phyloP scores from a whole-genome alignment of 37 sponge, comb jelly and placozoan genomes.

The Haliclona indistincta region DNA sequence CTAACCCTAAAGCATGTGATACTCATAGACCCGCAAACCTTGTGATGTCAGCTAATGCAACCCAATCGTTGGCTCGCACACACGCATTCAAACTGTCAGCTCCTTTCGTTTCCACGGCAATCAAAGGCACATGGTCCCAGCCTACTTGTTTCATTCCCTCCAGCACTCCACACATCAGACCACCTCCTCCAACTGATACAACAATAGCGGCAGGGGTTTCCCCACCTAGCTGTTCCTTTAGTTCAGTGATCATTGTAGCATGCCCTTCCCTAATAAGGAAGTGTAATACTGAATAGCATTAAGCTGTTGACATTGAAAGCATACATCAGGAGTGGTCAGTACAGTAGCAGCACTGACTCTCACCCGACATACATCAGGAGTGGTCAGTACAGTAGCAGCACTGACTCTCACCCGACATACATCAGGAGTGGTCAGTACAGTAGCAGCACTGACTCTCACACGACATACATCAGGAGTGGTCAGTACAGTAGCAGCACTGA shows the following conservation, averaged over 20 bases:
- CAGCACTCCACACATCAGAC: slow-evolving; percentile 85
- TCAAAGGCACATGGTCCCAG: slow-evolving; percentile 83
- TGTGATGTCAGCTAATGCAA: slow-evolving; percentile 71
- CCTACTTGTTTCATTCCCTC: slow-evolving; percentile 79
- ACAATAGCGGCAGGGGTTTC: slow-evolving; percentile 63
- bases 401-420: too few species aligned
- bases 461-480: too few species aligned
- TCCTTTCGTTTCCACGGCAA: slow-evolving; percentile 95
- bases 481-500: too few species aligned
- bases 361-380: too few species aligned
- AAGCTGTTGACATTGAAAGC: too few species aligned
- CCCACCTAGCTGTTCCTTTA: slow-evolving; percentile 63
- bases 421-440: too few species aligned
- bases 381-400: too few species aligned
- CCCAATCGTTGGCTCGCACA: slow-evolving; percentile 50
- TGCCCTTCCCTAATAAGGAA: slow-evolving; percentile 78
- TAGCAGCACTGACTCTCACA: too few species aligned
- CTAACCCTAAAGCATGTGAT: neutral
- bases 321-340: too few species aligned
- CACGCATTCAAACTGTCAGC: slow-evolving; percentile 83
- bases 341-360: too few species aligned
- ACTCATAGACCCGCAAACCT: slow-evolving; percentile 38
- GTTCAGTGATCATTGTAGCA: slow-evolving; percentile 69
- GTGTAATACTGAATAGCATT: neutral
- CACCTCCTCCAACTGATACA: slow-evolving; percentile 91